phyloP scores from a whole-genome alignment of 2,113 vertebrate species.

The Terrapene triunguis region DNA sequence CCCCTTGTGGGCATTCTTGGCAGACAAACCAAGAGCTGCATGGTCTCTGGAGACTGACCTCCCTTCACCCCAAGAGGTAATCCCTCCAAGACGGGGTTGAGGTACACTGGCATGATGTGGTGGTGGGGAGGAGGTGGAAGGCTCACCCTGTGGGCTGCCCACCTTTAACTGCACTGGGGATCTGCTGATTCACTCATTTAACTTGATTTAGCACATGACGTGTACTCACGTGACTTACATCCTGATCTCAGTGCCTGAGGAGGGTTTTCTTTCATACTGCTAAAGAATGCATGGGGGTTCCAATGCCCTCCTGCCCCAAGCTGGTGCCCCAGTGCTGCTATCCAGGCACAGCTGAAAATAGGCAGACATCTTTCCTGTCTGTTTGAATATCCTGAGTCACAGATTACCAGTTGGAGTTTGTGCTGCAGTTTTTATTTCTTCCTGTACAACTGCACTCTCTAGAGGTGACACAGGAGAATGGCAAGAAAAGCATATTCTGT shows the following conservation, averaged over 20 bases:
- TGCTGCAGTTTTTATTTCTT: constrained; percentile 47
- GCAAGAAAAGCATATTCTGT: not conserved
- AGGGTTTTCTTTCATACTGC: not conserved
- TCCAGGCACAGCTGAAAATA: constrained; percentile 6
- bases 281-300: not conserved
- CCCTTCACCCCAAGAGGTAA: no score
- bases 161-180: not conserved
- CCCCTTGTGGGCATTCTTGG: not conserved
- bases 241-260: not conserved
- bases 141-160: not conserved
- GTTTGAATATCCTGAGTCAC: constrained; percentile 69
- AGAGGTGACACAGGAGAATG: constrained; percentile 70
- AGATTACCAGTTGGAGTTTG: constrained; percentile 33
- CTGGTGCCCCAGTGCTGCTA: not conserved
- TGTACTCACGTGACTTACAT: not conserved
- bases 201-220: not conserved
- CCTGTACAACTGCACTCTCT: constrained; percentile 76
- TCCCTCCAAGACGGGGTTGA: not conserved
- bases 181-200: not conserved
- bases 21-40: not conserved
- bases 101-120: accelerated
- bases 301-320: not conserved
- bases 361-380: constrained; percentile 31
- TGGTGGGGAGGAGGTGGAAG: not conserved
- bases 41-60: not conserved